A percentile compares a stretch with the other conserved stretches of the same genome.
Conservation (phyloP, 2,888 invertebrate genomes). For the Nephrotoma guestfalica region DNA sequence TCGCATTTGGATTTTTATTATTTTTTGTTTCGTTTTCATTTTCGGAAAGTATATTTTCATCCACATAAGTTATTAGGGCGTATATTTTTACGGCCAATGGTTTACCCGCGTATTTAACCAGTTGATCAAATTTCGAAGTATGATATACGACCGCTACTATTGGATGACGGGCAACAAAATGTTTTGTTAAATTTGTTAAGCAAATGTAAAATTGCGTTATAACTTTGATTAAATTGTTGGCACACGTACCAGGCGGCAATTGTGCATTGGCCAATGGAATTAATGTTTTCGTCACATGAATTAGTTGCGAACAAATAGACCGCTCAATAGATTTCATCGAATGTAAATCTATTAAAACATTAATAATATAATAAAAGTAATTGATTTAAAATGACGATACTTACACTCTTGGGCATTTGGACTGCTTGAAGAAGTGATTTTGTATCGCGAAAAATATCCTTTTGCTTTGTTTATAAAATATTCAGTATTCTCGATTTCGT, state of each 20-base stretch:
- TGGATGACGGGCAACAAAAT: constrained; percentile 38
- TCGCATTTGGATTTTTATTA: constrained; percentile 29
- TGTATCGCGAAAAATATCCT: constrained; percentile 30
- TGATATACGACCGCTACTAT: constrained; percentile 19
- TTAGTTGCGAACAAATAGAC: constrained; percentile 41
- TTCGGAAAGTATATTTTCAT: constrained; percentile 30
- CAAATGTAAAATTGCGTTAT: constrained; percentile 39
- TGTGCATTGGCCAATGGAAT: constrained; percentile 36
- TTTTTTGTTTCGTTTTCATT: constrained; percentile 19
- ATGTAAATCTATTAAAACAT: constrained; percentile 25
- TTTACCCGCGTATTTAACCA: constrained; percentile 39
- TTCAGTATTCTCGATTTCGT: constrained; percentile 27
- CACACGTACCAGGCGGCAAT: constrained; percentile 36
- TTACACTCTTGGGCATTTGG: constrained; percentile 27
- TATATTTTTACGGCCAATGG: constrained; percentile 38
- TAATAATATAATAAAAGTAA: constrained; percentile 2
- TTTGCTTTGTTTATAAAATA: constrained; percentile 33
- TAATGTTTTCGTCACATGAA: constrained; percentile 37
- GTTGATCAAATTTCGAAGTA: constrained; percentile 31
- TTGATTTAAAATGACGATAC: neutral
- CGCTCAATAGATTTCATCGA: constrained; percentile 38
- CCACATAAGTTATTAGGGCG: constrained; percentile 38
- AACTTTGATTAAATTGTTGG: constrained; percentile 40
- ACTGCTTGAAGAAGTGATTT: constrained; percentile 28
- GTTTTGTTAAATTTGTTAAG: constrained; percentile 40